Evolutionary conservation across 2,888 invertebrate species (phyloP), one percentile per base, ranked within the genome.

Genomic region (Cataglyphis rosenhaueri): DNA sequence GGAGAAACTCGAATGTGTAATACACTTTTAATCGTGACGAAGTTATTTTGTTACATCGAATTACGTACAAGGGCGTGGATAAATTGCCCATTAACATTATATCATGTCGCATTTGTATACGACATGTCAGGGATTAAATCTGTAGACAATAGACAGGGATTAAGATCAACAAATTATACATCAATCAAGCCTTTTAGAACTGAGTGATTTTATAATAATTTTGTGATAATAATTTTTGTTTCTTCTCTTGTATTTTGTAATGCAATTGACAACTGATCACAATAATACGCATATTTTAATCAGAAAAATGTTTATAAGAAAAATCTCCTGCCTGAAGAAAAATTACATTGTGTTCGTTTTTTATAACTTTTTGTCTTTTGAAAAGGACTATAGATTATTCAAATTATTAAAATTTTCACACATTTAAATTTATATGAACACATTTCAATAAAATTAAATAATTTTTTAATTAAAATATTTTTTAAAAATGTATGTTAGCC

Each of bases 61-160:
- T 79, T 71, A 79, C 78, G 78, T 79, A 79, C 78, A 79, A 12
- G 78, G 78, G 71, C 78, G 59, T 48, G 70, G 71, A 79, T 79
- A 79, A 79, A 25, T 71, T 68, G 78, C 78, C 78, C 71, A 21
- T 79, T 71, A 79, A 79, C 41, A 38, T 78, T 78, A 78, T 59
- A 79, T 21, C 66, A 79, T 79, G 71, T 70, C 71, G 57, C 57
- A 57, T 57, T 57, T 78, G 57, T 35, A 44, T 44, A 70, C 18
- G 41, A 44, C 78, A 79, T 52, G 44, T 71, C 78, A 48, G 78
- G 44, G 48, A 52, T 52, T 52, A 52, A 52, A 52, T 52, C 8
- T 52, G 48, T 52, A 52, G n/a, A 52, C n/a, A 52, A 52, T 8
- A 52, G 2, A 52, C 78, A 35, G 78, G 44, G 48, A 59, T 61